Conservation (phyloP, 2,888 invertebrate genomes). For the Clanis bilineata region DNA sequence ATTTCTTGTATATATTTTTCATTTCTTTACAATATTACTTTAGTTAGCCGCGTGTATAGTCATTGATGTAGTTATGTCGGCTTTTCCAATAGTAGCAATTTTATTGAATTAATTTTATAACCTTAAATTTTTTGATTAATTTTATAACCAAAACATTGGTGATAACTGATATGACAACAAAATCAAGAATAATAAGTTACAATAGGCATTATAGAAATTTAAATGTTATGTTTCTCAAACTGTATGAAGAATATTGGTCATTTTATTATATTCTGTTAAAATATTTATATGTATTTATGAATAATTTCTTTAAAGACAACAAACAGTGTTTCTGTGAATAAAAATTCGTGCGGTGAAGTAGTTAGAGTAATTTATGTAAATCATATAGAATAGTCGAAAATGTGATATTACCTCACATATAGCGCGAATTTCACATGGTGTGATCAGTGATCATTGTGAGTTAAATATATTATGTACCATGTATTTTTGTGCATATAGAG, state of each 20-base stretch:
- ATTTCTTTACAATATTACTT: background rate
- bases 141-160: too few relatives aligned
- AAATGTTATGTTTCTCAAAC: background rate
- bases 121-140: too few relatives aligned
- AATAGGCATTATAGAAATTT: conserved; percentile 1
- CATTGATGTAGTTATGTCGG: background rate
- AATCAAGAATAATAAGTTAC: conserved; percentile 2
- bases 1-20: background rate
- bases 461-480: background rate
- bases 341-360: conserved; percentile 34
- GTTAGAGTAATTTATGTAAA: conserved; percentile 62
- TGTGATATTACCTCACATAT: conserved; percentile 67
- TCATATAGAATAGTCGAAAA: conserved; percentile 49
- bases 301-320: conserved; percentile 8
- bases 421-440: conserved; percentile 31
- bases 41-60: background rate
- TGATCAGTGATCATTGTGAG: conserved; percentile 20
- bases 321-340: conserved; percentile 4
- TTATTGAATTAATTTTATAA: background rate
- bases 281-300: background rate
- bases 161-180: too few relatives aligned
- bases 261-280: background rate
- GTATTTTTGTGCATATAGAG: background rate
- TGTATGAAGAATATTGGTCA: background rate
- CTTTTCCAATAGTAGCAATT: background rate